Evolutionary conservation across 2,113 vertebrate genomes (phyloP).

Genomic region (human): DNA sequence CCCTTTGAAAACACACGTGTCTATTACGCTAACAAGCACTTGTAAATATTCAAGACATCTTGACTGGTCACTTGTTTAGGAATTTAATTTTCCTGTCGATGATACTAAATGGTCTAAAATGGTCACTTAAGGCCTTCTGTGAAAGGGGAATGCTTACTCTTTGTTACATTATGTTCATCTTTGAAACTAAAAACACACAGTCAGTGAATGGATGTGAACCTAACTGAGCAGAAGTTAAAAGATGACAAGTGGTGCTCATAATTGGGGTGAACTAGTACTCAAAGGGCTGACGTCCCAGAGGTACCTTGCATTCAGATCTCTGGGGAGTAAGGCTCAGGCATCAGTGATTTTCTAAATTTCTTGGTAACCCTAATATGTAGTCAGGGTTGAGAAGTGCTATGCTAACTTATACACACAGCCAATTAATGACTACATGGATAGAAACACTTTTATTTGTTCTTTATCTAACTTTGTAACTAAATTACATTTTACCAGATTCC

Average conservation of each 20-base stretch:
- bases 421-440: background rate
- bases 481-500: background rate
- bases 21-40: background rate
- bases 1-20: background rate
- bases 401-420: background rate
- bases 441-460: background rate
- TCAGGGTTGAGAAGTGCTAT: background rate
- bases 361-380: background rate
- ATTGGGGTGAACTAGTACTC: background rate
- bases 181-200: background rate
- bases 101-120: background rate
- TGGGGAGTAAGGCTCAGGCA: background rate
- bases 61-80: background rate
- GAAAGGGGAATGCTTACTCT: background rate
- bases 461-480: background rate
- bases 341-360: background rate
- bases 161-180: background rate
- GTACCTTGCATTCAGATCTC: too few relatives aligned
- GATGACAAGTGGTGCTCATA: rapidly evolving
- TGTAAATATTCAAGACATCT: background rate
- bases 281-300: background rate
- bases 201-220: background rate
- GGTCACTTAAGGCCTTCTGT: background rate
- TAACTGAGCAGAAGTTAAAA: background rate
- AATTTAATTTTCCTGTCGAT: constrained; percentile 4